Conservation (phyloP, 2,797 vertebrate genomes). For the Stomatorhinus walkeri region DNA sequence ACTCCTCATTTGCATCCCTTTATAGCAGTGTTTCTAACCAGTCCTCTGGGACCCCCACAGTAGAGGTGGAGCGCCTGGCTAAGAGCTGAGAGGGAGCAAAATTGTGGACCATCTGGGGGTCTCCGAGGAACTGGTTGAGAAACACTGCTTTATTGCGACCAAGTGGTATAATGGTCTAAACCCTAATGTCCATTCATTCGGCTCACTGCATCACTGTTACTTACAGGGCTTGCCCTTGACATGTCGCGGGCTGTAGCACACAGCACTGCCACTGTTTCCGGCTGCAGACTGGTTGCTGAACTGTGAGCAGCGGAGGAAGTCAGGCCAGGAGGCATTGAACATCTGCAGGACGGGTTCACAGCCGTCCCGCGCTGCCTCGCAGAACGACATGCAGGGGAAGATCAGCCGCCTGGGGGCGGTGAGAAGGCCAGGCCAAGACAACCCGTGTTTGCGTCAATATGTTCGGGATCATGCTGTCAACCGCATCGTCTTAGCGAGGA, state of each 20-base stretch:
- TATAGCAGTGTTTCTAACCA: not conserved
- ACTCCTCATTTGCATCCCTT: not conserved
- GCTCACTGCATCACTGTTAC: conserved; percentile 25
- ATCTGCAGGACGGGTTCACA: conserved; percentile 83
- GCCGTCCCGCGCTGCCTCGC: conserved; percentile 80
- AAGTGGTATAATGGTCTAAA: not conserved
- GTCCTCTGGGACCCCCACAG: not conserved
- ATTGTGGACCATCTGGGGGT: not conserved
- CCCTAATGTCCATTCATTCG: not conserved
- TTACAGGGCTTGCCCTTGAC: conserved; percentile 72
- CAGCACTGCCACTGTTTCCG: conserved; percentile 35
- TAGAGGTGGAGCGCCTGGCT: not conserved
- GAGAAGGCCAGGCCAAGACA: not conserved
- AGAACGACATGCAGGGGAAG: conserved; percentile 81
- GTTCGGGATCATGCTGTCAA: not conserved
- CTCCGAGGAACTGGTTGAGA: not conserved
- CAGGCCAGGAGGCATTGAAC: conserved; percentile 87
- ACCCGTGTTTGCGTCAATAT: not conserved
- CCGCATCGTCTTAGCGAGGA: not conserved
- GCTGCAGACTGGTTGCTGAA: conserved; percentile 63
- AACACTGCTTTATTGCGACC: not conserved
- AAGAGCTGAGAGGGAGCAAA: not conserved
- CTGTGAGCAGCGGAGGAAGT: conserved; percentile 85
- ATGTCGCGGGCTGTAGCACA: conserved; percentile 75
- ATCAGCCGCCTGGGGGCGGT: conserved; percentile 56